A percentile compares a stretch with the other conserved stretches of the same genome.
Evolutionary conservation across 1,140 invertebrate genomes (phyloP).

Genomic region (Hylyphantes graminicola): DNA sequence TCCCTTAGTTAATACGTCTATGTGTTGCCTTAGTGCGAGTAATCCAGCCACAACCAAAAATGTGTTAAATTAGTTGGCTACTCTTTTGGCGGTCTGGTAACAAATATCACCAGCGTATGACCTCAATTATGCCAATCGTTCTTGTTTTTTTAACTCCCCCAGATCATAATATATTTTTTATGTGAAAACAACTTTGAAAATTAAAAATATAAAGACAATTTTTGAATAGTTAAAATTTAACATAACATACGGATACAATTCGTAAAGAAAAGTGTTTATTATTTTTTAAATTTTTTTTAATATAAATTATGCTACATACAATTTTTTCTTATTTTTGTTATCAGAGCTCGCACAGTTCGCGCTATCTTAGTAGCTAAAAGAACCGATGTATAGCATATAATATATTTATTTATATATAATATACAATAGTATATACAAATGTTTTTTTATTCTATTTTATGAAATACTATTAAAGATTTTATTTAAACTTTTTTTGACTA

Average conservation of each 20-base stretch:
- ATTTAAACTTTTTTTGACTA: constrained; percentile 23
- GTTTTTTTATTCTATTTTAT: constrained; percentile 26
- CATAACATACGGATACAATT: neutral
- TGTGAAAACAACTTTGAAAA: neutral
- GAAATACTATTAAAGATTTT: constrained; percentile 36
- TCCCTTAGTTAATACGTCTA: too few species aligned
- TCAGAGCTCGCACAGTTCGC: constrained; percentile 8
- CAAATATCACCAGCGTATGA: too few species aligned
- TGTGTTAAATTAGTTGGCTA: too few species aligned
- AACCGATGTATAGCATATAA: constrained; percentile 45
- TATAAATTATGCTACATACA: neutral
- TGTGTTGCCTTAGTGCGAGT: too few species aligned
- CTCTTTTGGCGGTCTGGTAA: too few species aligned
- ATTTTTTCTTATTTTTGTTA: neutral
- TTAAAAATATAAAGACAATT: neutral
- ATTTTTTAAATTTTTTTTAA: neutral
- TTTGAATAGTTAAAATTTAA: neutral
- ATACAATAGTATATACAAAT: constrained; percentile 54
- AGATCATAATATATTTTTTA: neutral
- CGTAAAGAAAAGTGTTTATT: neutral
- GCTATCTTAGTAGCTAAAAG: constrained; percentile 49
- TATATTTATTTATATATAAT: constrained; percentile 37
- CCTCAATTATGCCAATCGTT: too few species aligned
- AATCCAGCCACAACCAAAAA: too few species aligned
- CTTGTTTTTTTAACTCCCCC: too few species aligned